Base-by-base conservation (phyloP, 2,113 vertebrate species). In the Tiliqua scincoides region DNA sequence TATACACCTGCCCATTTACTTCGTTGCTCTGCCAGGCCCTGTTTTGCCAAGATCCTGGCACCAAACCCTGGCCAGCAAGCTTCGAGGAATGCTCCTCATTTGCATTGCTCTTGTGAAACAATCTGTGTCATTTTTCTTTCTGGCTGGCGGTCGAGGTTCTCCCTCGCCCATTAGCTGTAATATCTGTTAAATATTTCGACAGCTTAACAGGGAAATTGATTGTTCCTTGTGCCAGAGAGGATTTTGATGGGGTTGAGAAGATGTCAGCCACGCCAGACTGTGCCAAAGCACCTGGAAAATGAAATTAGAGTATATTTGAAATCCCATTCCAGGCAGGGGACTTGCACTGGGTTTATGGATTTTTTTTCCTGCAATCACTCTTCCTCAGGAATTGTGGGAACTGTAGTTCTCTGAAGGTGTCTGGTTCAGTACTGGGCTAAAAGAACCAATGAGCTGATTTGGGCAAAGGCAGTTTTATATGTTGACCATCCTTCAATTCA, bases 141-240 rank as follows among this genome's bases (percentile, higher is more conserved):
- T 61, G 62, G 63, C 74, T 70, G 63, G 65, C 18, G 20, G 35
- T 54, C 25, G 84, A 71, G 75, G 65, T 72, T 72, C 57, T 20
- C 48, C 74, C 23, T 37, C 2, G 37, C 82, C 82, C 48, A 75
- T 84, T 84, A 84, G 82, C 76, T 61, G 7, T 72, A 85, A 79
- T 85, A 85, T 79, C 75, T 32, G 75, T 85, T 85, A 85, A 85
- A 85, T 79, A 85, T 78, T 79, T 85, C 35, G 54, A 85, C 84
- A 85, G 75, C 84, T 79, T 70, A 79, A 79, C 84, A 85, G 76
- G 63, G 54, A 30, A 68, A 85, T 85, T 79, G 84, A 85, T 85
- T 14, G 84, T 75, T 79, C 35, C 14, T 43, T 78, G 59, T 63
- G 68, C 84, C 75, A 48, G 54, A 79, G 35, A 18, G 76, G 75